A percentile compares a stretch with the other conserved stretches of the same genome.
Evolutionary conservation across 2,797 vertebrate genomes (phyloP).

Genomic region (Tadarida brasiliensis): DNA sequence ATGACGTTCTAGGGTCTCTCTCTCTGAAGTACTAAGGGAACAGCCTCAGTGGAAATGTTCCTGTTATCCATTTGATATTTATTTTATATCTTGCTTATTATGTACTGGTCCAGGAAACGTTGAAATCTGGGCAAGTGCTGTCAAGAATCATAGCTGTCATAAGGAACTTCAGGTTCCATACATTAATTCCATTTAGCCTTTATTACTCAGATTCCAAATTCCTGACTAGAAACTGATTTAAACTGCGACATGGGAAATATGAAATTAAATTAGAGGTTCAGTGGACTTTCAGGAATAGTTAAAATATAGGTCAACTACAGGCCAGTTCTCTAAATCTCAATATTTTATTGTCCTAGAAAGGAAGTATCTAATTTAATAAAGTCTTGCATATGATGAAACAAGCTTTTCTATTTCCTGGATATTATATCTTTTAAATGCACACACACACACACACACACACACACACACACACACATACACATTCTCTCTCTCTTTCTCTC

Average conservation of each 20-base stretch:
- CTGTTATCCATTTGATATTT: conserved; percentile 11
- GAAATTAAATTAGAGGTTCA: conserved; percentile 69
- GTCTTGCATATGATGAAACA: neutral
- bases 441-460: neutral
- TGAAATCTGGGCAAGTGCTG: neutral
- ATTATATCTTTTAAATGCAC: neutral
- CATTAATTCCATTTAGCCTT: conserved; percentile 2
- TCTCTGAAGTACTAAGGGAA: neutral
- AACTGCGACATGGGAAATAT: neutral
- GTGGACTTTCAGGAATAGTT: conserved; percentile 44
- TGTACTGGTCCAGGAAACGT: neutral
- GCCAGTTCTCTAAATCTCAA: conserved; percentile 40
- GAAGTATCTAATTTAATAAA: conserved; percentile 50
- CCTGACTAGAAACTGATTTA: conserved; percentile 44
- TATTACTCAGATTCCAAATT: conserved; percentile 29
- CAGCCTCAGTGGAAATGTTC: neutral
- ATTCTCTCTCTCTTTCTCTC: no score
- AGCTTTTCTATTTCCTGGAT: conserved; percentile 28
- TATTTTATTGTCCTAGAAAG: conserved; percentile 50
- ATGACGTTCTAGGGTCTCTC: neutral
- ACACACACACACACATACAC: neutral
- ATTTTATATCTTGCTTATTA: conserved; percentile 27
- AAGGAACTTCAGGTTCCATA: neutral
- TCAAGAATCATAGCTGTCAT: neutral
- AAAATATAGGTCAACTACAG: conserved; percentile 59